Evolutionary conservation across 1,140 invertebrate species (phyloP).

Genomic region (Gryllus bimaculatus): DNA sequence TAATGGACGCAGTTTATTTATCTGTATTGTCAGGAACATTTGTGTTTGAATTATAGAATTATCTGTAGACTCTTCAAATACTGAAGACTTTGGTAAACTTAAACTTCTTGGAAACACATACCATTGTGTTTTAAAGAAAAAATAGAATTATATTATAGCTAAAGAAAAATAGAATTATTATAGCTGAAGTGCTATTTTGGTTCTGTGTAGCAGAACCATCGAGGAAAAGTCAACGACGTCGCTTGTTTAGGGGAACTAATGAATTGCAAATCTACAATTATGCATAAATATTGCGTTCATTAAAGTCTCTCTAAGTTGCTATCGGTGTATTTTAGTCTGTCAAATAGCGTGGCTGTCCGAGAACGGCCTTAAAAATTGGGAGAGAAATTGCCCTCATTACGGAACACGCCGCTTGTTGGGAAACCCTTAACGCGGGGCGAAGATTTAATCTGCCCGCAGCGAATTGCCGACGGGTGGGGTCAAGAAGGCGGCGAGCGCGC

Average conservation of each 20-base stretch:
- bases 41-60: no score
- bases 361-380: not conserved
- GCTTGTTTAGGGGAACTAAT: not conserved
- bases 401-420: not conserved
- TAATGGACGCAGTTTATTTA: no score
- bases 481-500: not conserved
- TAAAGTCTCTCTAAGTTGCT: not conserved
- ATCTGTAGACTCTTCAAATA: no score
- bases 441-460: not conserved
- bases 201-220: no score
- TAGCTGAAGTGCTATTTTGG: no score
- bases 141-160: no score
- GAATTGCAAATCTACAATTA: not conserved
- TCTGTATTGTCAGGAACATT: no score
- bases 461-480: not conserved
- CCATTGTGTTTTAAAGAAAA: no score
- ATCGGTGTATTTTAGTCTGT: not conserved
- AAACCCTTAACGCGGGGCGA: not conserved
- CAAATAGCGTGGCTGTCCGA: not conserved
- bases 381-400: constrained; percentile 4
- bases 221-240: not conserved
- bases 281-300: not conserved
- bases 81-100: no score
- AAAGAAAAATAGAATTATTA: no score
- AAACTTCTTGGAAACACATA: no score